phyloP scores from a whole-genome alignment of 2,797 vertebrate genomes.

The Peromyscus aztecus region DNA sequence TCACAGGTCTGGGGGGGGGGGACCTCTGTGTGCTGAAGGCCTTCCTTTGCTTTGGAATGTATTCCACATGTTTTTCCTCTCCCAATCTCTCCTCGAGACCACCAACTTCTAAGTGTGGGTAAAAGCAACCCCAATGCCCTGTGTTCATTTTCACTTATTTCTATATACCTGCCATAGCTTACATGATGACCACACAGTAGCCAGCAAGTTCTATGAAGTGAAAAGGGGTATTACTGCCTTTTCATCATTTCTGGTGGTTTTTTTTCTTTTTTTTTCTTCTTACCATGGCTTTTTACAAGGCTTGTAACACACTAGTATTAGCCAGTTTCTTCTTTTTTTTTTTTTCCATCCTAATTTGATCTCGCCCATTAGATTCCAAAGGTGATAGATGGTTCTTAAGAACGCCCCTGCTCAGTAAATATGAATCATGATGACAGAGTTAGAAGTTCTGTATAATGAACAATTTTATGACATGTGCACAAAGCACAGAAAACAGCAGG shows the following conservation, averaged over 20 bases:
- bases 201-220: background rate
- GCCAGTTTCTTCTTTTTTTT: background rate
- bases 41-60: background rate
- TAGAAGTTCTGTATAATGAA: background rate
- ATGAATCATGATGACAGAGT: background rate
- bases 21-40: background rate
- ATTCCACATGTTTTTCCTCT: background rate
- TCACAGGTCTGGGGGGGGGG: fast-evolving
- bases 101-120: background rate
- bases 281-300: background rate
- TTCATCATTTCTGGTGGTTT: background rate
- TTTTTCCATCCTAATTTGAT: background rate
- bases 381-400: background rate
- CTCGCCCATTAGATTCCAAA: background rate
- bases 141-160: background rate
- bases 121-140: background rate
- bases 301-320: background rate
- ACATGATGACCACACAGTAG: background rate
- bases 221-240: too few relatives aligned
- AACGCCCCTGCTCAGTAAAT: background rate
- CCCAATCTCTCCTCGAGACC: background rate
- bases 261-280: background rate
- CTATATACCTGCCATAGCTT: background rate
- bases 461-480: fast-evolving
- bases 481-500: background rate